phyloP scores from a whole-genome alignment of 2,888 invertebrate species.

The Temnothorax ravouxi region DNA sequence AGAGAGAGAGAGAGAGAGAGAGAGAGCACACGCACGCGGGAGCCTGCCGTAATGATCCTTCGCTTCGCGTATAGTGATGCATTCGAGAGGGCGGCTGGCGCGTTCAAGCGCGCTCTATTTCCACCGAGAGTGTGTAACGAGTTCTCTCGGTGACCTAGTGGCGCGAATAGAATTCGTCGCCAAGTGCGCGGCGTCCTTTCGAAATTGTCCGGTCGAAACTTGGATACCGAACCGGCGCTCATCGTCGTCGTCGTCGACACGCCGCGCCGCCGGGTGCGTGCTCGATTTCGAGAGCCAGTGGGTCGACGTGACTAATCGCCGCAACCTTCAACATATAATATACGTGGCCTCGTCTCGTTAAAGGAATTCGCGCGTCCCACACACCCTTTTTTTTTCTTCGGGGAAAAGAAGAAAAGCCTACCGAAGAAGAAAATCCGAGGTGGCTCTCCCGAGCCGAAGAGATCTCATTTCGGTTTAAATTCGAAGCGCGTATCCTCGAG shows the following conservation, averaged over 20 bases:
- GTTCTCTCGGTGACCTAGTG: constrained; percentile 83
- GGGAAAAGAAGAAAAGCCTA: not conserved
- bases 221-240: constrained; percentile 69
- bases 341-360: not conserved
- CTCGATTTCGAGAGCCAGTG: constrained; percentile 42
- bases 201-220: constrained; percentile 79
- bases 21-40: not conserved
- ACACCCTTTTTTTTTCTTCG: not conserved
- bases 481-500: not conserved
- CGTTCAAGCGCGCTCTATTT: constrained; percentile 72
- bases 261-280: constrained; percentile 19
- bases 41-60: constrained; percentile 53
- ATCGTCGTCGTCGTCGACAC: constrained; percentile 56
- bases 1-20: not conserved
- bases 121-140: constrained; percentile 73
- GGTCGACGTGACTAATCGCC: constrained; percentile 40
- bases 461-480: not conserved
- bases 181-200: constrained; percentile 77
- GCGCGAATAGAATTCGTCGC: constrained; percentile 83
- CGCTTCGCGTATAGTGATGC: constrained; percentile 69
- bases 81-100: constrained; percentile 59
- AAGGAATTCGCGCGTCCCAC: not conserved
- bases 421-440: not conserved
- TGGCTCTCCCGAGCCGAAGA: not conserved
- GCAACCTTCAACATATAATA: constrained; percentile 20